These are phyloP conservation scores for Alfaro cultratus DNA, from an alignment of 2,797 vertebrate genomes.

Conservation along the genomic window DNA sequence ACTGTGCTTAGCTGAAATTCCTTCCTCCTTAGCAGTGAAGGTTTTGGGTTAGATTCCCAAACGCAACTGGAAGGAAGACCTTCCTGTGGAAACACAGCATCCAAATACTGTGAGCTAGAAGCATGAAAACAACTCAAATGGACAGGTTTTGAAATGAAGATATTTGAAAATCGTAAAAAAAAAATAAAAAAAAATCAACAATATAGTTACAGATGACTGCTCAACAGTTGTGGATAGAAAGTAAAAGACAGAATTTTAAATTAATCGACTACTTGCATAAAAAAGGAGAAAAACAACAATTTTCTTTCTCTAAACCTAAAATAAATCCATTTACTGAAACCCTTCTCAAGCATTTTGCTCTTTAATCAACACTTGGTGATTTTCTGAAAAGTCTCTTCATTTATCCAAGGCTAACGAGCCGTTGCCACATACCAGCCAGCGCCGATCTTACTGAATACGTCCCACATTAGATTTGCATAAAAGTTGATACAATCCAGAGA, in stretches of 20 bases:
- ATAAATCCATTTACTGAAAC: not conserved
- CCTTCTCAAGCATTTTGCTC: not conserved
- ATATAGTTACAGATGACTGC: not conserved
- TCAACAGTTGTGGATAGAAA: not conserved
- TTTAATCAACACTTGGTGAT: not conserved
- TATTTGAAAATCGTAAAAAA: not conserved
- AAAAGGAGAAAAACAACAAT: not conserved
- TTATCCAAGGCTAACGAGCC: conserved; percentile 31
- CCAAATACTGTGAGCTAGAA: not conserved
- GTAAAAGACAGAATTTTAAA: not conserved
- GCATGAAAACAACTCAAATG: not conserved
- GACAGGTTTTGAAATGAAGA: not conserved
- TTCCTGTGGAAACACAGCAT: not conserved
- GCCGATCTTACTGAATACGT: conserved; percentile 2
- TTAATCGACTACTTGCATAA: not conserved
- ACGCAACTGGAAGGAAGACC: not conserved
- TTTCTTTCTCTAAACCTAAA: not conserved
- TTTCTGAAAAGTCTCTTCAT: conserved; percentile 5
- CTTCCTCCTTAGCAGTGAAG: not conserved
- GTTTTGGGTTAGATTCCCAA: not conserved
- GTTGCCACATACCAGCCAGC: conserved; percentile 9
- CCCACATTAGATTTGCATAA: conserved; percentile 16
- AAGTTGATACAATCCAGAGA: conserved; percentile 25
- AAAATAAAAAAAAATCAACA: not conserved
- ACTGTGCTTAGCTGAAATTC: not conserved